A percentile compares a stretch with the other conserved stretches of the same genome.
Conservation (phyloP, 2,888 invertebrate species). For the Ormyrus rosae region DNA sequence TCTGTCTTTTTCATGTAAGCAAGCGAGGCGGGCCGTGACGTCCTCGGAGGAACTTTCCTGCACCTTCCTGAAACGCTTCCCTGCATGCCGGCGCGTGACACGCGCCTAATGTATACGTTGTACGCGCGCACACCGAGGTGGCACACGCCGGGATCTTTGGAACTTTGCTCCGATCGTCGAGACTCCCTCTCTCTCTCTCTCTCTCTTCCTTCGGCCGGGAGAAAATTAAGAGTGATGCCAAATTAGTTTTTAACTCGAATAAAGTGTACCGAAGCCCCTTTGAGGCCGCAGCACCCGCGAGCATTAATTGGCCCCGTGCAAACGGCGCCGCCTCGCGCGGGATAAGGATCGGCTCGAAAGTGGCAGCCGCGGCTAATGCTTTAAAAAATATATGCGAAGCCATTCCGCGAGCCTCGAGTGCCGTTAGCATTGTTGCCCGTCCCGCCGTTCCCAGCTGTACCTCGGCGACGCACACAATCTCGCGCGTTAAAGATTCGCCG, state of each 20-base stretch:
- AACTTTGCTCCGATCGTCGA: not conserved
- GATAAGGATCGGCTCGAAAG: not conserved
- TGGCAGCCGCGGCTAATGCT: too few species aligned
- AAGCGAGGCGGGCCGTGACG: not conserved
- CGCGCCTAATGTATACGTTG: not conserved
- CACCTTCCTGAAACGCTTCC: too few species aligned
- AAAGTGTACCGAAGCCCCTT: too few species aligned
- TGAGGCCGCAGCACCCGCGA: too few species aligned
- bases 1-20: slow-evolving; percentile 43
- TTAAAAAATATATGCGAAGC: not conserved
- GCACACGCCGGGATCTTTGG: too few species aligned
- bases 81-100: not conserved
- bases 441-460: not conserved
- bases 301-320: slow-evolving; percentile 21
- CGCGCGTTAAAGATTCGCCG: too few species aligned
- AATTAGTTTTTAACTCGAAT: too few species aligned
- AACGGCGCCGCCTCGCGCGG: not conserved
- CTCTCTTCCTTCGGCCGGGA: not conserved
- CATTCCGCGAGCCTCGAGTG: not conserved
- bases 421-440: slow-evolving; percentile 38
- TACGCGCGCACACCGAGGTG: not conserved
- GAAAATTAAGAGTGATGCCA: not conserved
- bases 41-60: not conserved
- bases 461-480: not conserved
- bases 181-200: slow-evolving; percentile 12